Percentiles rank a stretch among this genome's conserved stretches.
Conservation (phyloP, 2,113 vertebrate genomes). For the Odocoileus virginianus region DNA sequence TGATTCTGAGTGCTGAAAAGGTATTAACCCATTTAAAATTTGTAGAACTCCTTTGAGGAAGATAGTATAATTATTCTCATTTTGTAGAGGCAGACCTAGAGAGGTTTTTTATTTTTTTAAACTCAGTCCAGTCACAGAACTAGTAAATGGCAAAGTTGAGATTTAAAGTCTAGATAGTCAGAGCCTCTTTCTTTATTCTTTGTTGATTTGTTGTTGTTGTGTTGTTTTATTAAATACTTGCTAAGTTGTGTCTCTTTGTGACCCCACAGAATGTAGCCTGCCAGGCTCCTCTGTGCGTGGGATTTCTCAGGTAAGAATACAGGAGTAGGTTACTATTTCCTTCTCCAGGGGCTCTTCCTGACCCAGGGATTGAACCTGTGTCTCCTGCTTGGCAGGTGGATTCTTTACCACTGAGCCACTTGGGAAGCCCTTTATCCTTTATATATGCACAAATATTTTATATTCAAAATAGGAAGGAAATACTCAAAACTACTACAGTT, state of each 20-base stretch:
- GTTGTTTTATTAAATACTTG: neutral
- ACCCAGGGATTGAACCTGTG: neutral
- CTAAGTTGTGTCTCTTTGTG: neutral
- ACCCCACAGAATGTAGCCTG: neutral
- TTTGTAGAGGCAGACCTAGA: neutral
- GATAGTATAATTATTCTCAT: conserved; percentile 8
- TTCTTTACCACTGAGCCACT: neutral
- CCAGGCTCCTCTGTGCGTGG: neutral
- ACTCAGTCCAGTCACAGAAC: neutral
- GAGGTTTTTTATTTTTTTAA: neutral
- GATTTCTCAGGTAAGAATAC: neutral
- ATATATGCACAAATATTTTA: neutral
- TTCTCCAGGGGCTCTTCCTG: neutral
- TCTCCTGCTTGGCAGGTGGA: neutral
- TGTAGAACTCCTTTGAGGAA: conserved; percentile 7
- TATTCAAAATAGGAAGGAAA: neutral
- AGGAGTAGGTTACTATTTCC: neutral
- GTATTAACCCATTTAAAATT: conserved; percentile 21
- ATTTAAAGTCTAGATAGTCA: neutral
- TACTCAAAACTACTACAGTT: neutral
- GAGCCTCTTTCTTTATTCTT: neutral
- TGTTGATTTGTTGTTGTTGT: neutral
- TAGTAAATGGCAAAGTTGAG: neutral
- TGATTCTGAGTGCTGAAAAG: neutral
- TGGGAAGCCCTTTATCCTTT: neutral